A percentile compares a stretch with the other conserved stretches of the same genome.
Evolutionary conservation across 2,888 invertebrate species (phyloP).

Genomic region (Xylota segnis): DNA sequence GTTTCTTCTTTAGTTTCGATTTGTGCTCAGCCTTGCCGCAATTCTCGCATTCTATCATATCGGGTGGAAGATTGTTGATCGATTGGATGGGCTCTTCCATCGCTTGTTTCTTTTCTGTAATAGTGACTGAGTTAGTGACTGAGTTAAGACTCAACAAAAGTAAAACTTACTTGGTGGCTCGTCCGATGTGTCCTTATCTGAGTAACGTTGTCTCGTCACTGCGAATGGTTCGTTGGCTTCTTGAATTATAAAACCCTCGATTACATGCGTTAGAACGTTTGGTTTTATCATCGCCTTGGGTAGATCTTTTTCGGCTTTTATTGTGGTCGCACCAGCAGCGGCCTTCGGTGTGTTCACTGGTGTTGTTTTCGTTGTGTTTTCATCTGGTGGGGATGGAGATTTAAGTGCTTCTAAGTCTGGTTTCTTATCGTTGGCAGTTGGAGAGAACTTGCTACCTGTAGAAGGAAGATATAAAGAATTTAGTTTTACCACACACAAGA

Average conservation of each 20-base stretch:
- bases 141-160: slow-evolving; percentile 16
- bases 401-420: slow-evolving; percentile 49
- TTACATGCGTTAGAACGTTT: slow-evolving; percentile 97
- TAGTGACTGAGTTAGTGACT: slow-evolving; percentile 32
- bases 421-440: slow-evolving; percentile 61
- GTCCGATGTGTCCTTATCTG: slow-evolving; percentile 87
- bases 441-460: slow-evolving; percentile 50
- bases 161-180: slow-evolving; percentile 91
- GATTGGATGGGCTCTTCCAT: slow-evolving; percentile 79
- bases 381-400: slow-evolving; percentile 35
- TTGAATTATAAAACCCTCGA: slow-evolving; percentile 98
- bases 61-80: slow-evolving; percentile 77
- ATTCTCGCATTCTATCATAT: slow-evolving; percentile 87
- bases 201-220: slow-evolving; percentile 87
- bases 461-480: not conserved
- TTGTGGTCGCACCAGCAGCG: slow-evolving; percentile 81
- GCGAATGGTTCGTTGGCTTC: slow-evolving; percentile 97
- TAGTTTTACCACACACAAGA: not conserved
- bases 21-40: slow-evolving; percentile 89
- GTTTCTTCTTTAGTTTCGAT: slow-evolving; percentile 89
- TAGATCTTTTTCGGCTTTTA: slow-evolving; percentile 84
- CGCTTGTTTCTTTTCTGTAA: slow-evolving; percentile 82
- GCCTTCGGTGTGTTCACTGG: slow-evolving; percentile 77
- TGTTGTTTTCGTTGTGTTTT: slow-evolving; percentile 53
- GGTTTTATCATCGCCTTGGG: slow-evolving; percentile 98